phyloP scores from a whole-genome alignment of 2,113 vertebrate species.

The Fulica atra region DNA sequence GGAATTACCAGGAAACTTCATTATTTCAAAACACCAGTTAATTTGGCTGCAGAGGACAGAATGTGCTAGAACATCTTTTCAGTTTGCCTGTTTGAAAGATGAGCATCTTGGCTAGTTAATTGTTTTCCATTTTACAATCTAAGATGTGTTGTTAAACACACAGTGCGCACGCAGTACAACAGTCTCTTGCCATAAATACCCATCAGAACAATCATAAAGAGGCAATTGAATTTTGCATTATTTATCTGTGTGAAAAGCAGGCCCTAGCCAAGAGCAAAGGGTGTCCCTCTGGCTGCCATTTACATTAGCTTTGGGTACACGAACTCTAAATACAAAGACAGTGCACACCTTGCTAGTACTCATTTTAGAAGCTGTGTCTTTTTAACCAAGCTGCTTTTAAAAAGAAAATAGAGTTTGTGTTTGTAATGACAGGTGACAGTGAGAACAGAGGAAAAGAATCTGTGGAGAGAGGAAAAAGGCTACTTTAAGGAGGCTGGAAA shows the following conservation, averaged over 20 bases:
- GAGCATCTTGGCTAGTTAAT: neutral
- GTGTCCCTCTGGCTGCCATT: neutral
- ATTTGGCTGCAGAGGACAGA: neutral
- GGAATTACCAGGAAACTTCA: neutral
- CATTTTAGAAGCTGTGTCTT: neutral
- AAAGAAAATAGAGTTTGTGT: neutral
- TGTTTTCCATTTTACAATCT: neutral
- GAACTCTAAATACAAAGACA: neutral
- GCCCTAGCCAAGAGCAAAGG: neutral
- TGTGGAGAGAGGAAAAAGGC: neutral
- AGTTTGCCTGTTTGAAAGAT: neutral
- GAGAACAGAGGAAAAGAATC: neutral
- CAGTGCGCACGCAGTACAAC: neutral
- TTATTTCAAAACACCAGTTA: neutral
- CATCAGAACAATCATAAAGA: neutral
- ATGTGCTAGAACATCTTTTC: neutral
- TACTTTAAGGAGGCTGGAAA: neutral
- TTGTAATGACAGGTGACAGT: neutral
- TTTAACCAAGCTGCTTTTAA: neutral
- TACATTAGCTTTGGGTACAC: neutral
- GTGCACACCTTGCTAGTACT: neutral
- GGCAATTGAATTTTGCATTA: neutral
- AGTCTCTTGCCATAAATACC: neutral
- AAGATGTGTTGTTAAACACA: neutral
- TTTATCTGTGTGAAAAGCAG: neutral